Percentiles rank a stretch among this genome's conserved stretches.
phyloP scores from a whole-genome alignment of 1,140 invertebrate species.

The Cataglyphis hispanica region DNA sequence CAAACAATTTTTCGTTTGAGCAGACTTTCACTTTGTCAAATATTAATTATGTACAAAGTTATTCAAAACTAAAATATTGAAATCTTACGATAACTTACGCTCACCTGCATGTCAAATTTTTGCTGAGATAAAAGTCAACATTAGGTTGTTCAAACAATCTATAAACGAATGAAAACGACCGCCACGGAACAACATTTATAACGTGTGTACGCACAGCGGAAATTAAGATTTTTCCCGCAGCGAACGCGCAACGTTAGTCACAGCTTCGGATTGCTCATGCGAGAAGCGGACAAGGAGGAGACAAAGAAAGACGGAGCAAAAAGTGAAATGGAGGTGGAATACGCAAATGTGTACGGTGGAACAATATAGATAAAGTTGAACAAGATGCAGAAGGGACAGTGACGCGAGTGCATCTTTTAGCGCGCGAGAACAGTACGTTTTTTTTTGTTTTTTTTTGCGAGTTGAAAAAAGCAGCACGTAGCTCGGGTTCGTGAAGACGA shows the following conservation, averaged over 20 bases:
- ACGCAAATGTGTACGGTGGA: slow-evolving; percentile 20
- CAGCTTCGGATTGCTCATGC: slow-evolving; percentile 16
- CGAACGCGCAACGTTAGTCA: background rate
- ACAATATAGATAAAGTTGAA: slow-evolving; percentile 46
- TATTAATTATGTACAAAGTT: background rate
- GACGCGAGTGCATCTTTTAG: slow-evolving; percentile 19
- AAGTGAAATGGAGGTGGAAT: slow-evolving; percentile 21
- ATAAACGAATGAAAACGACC: background rate
- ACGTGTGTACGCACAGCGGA: background rate
- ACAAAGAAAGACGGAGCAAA: slow-evolving; percentile 7
- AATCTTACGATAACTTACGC: background rate
- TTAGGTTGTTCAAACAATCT: background rate
- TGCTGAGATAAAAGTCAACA: background rate
- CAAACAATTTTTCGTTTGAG: background rate
- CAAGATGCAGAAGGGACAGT: background rate
- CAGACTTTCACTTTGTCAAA: background rate
- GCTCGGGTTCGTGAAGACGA: background rate
- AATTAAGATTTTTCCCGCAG: slow-evolving; percentile 32
- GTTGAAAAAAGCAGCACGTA: slow-evolving; percentile 32
- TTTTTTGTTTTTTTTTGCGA: background rate
- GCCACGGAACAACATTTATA: background rate
- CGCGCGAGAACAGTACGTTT: background rate
- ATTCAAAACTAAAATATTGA: background rate
- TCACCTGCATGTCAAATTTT: background rate
- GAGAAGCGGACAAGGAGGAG: slow-evolving; percentile 36